These are phyloP conservation scores for Pseudorasbora parva DNA, from an alignment of 2,113 vertebrate species.

Conservation along the genomic window DNA sequence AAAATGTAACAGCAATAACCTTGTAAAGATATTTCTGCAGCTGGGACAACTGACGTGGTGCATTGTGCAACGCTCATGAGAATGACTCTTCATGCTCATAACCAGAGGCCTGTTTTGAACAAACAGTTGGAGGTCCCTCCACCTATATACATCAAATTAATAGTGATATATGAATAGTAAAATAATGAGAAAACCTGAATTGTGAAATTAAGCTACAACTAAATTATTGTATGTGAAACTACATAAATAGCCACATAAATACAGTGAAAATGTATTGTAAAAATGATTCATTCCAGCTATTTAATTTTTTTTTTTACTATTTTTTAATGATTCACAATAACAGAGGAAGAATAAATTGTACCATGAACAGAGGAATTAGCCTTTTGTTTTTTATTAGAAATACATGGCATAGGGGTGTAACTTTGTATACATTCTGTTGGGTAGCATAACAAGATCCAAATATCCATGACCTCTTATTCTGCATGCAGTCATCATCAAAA, in stretches of 20 bases:
- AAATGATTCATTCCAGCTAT: not conserved
- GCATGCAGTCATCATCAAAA: slow-evolving; percentile 1
- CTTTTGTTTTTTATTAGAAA: slow-evolving; percentile 15
- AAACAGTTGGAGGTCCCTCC: too few relatives aligned
- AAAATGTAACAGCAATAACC: not conserved
- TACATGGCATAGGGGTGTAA: not conserved
- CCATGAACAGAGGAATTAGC: not conserved
- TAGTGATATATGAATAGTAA: too few relatives aligned
- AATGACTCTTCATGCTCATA: not conserved
- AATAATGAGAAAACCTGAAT: not conserved
- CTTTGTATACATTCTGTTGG: not conserved
- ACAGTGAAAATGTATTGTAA: not conserved
- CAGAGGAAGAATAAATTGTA: not conserved
- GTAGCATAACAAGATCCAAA: not conserved
- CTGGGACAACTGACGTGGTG: slow-evolving; percentile 2
- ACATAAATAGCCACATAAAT: not conserved
- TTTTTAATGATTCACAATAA: not conserved
- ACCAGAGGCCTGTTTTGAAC: too few relatives aligned
- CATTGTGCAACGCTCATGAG: not conserved
- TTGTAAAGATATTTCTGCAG: not conserved
- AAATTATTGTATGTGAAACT: not conserved
- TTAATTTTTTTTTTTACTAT: not conserved
- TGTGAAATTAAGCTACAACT: not conserved
- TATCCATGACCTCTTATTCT: not conserved
- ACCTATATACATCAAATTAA: too few relatives aligned